These are phyloP conservation scores for Mya arenaria DNA, from an alignment of 1,140 invertebrate genomes.

Conservation along the genomic window DNA sequence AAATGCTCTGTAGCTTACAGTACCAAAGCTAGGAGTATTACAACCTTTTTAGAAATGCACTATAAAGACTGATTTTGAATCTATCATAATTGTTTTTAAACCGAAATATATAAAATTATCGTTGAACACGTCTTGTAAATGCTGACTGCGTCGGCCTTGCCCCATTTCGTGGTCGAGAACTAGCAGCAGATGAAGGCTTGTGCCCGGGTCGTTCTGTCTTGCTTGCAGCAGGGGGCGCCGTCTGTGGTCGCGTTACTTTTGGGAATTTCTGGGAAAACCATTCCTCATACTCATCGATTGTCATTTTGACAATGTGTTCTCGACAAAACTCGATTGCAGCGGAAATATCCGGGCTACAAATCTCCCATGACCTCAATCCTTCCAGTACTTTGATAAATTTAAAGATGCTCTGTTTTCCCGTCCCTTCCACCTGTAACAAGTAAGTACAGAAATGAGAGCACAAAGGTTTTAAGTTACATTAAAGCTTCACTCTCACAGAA, in stretches of 20 bases:
- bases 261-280: slow-evolving; percentile 79
- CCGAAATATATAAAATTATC: too few relatives aligned
- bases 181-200: not conserved
- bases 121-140: slow-evolving; percentile 13
- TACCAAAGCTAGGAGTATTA: too few relatives aligned
- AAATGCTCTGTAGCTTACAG: too few relatives aligned
- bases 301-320: slow-evolving; percentile 79
- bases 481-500: too few relatives aligned
- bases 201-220: slow-evolving; percentile 46
- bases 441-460: not conserved
- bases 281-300: slow-evolving; percentile 78
- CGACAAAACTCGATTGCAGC: slow-evolving; percentile 81
- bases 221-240: slow-evolving; percentile 66
- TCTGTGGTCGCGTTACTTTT: slow-evolving; percentile 71
- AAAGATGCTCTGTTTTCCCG: slow-evolving; percentile 73
- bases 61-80: too few relatives aligned
- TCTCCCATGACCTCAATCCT: slow-evolving; percentile 78
- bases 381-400: slow-evolving; percentile 78
- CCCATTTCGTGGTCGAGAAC: not conserved
- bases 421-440: slow-evolving; percentile 73
- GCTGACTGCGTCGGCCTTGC: slow-evolving; percentile 38
- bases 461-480: too few relatives aligned
- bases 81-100: too few relatives aligned
- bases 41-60: too few relatives aligned
- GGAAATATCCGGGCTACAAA: slow-evolving; percentile 79